Evolutionary conservation across 2,113 vertebrate genomes (phyloP).

Genomic region (Tenrec ecaudatus): DNA sequence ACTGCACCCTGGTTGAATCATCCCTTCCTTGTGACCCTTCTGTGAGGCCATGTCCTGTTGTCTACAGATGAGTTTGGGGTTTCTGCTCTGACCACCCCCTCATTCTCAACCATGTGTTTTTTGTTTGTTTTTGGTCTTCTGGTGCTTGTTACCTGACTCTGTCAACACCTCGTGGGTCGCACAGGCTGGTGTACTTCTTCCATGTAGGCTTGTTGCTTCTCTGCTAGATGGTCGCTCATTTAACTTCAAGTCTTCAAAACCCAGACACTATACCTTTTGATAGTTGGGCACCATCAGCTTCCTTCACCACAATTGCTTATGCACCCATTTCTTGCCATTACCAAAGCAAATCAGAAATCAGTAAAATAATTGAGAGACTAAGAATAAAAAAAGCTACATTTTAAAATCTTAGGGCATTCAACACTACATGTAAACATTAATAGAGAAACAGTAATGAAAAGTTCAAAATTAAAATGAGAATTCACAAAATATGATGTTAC

Average conservation of each 20-base stretch:
- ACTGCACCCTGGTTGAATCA: too few species aligned
- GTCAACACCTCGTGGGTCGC: too few species aligned
- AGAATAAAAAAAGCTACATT: not conserved
- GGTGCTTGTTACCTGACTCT: too few species aligned
- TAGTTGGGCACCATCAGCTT: not conserved
- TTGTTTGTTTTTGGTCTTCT: too few species aligned
- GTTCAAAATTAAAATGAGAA: constrained; percentile 10
- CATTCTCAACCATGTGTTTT: too few species aligned
- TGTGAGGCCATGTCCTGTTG: too few species aligned
- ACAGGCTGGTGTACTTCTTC: too few species aligned
- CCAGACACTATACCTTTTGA: too few species aligned
- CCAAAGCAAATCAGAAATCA: constrained; percentile 36
- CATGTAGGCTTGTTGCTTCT: too few species aligned
- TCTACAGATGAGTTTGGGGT: not conserved
- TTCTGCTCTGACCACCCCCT: not conserved
- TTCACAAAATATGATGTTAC: constrained; percentile 1
- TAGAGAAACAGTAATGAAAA: not conserved
- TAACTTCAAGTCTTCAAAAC: too few species aligned
- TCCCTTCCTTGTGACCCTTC: not conserved
- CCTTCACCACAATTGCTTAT: not conserved
- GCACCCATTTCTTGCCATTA: not conserved
- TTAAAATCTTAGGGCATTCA: constrained; percentile 27
- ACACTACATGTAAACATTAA: constrained; percentile 22
- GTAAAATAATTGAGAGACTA: not conserved
- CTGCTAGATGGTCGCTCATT: too few species aligned